These are phyloP conservation scores for Psephotus haematonotus DNA, from an alignment of 2,113 vertebrate genomes.

Conservation along the genomic window DNA sequence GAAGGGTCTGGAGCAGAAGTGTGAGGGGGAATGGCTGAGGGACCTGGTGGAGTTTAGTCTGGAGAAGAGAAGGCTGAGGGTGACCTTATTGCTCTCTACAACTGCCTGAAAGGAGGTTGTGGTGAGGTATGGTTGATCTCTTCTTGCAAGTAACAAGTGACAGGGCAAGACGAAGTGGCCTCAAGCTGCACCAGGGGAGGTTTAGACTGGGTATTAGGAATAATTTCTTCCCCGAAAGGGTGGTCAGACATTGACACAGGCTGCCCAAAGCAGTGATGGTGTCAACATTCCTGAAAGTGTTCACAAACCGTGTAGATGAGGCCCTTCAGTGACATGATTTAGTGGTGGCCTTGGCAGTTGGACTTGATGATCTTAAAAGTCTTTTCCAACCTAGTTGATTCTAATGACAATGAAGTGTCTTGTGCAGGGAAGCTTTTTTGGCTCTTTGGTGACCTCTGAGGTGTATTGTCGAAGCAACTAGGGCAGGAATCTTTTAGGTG, in stretches of 20 bases:
- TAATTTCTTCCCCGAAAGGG: neutral
- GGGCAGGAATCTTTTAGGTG: neutral
- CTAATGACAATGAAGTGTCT: neutral
- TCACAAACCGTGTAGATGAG: neutral
- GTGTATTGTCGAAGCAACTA: neutral
- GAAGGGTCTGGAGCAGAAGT: neutral
- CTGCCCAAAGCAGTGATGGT: neutral
- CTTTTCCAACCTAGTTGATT: neutral
- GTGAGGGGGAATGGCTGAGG: neutral
- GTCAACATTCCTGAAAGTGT: neutral
- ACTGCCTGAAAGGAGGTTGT: neutral
- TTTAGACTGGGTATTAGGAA: neutral
- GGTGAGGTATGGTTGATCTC: neutral
- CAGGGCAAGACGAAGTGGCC: neutral
- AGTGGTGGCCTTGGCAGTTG: neutral
- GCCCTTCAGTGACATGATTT: neutral
- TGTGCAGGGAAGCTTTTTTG: neutral
- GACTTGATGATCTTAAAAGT: neutral
- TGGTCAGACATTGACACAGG: neutral
- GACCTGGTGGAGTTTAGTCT: neutral
- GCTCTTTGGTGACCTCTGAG: slow-evolving; percentile 28
- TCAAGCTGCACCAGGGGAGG: neutral
- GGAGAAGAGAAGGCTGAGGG: neutral
- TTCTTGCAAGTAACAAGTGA: neutral
- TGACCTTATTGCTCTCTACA: neutral